phyloP scores from a whole-genome alignment of 2,113 vertebrate genomes.

The Apodemus speciosus region DNA sequence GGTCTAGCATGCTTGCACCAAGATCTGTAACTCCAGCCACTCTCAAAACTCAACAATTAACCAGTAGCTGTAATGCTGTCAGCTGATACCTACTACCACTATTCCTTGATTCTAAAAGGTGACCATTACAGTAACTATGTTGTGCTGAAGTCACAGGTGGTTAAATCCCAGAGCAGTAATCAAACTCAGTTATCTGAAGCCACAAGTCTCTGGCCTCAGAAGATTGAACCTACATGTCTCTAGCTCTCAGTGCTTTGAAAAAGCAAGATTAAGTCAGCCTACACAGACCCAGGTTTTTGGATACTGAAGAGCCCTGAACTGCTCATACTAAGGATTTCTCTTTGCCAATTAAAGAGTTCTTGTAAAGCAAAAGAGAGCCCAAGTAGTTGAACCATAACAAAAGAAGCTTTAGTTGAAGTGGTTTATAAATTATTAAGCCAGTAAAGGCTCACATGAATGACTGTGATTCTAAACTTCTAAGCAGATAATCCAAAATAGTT shows the following conservation, averaged over 20 bases:
- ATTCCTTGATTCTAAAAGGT: background rate
- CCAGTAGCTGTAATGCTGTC: too few relatives aligned
- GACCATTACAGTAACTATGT: background rate
- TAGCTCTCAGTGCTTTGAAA: background rate
- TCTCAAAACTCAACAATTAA: background rate
- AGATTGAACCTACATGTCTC: background rate
- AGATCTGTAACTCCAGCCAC: too few relatives aligned
- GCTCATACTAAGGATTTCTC: background rate
- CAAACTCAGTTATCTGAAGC: background rate
- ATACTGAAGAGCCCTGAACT: background rate
- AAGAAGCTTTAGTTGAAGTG: background rate
- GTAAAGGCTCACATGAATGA: too few relatives aligned
- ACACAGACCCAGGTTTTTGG: background rate
- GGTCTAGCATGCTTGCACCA: background rate
- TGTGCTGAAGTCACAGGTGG: background rate
- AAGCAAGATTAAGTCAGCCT: background rate
- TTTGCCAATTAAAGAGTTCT: too few relatives aligned
- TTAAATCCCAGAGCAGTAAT: background rate
- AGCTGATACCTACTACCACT: background rate
- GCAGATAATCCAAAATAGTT: fast-evolving
- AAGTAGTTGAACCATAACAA: background rate
- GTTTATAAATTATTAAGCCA: background rate
- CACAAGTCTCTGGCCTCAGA: background rate
- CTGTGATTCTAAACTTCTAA: background rate
- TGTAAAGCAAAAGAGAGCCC: background rate